phyloP scores from a whole-genome alignment of 2,113 vertebrate genomes.

The Prolemur simus region DNA sequence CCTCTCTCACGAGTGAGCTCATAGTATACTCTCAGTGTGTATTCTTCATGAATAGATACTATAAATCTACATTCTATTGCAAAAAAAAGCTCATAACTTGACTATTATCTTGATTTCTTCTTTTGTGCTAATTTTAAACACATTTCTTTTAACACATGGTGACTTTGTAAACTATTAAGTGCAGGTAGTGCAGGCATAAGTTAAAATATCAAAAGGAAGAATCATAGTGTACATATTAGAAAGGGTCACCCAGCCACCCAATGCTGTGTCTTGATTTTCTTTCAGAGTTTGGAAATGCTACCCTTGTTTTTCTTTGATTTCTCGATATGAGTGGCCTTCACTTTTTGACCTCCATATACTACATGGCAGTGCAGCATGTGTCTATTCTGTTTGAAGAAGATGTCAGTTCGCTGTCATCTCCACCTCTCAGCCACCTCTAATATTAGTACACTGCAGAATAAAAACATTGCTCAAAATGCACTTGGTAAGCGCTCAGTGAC shows the following conservation, averaged over 20 bases:
- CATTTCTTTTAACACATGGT: background rate
- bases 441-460: conserved; percentile 56
- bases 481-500: background rate
- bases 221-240: background rate
- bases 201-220: background rate
- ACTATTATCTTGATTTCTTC: background rate
- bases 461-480: conserved; percentile 54
- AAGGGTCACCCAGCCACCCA: background rate
- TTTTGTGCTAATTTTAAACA: background rate
- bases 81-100: background rate
- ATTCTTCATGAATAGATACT: background rate
- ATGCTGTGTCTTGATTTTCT: background rate
- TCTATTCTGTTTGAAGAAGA: conserved; percentile 70
- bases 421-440: background rate
- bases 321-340: conserved; percentile 15
- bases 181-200: background rate
- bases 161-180: background rate
- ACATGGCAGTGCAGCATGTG: background rate
- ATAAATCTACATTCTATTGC: background rate
- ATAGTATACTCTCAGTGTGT: rapidly evolving
- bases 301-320: background rate
- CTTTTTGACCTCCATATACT: background rate
- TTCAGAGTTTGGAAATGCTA: background rate
- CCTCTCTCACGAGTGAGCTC: background rate
- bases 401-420: conserved; percentile 53